These are phyloP conservation scores for Druon quercuslanigerum DNA, from an alignment of 1,140 invertebrate genomes.

Conservation along the genomic window DNA sequence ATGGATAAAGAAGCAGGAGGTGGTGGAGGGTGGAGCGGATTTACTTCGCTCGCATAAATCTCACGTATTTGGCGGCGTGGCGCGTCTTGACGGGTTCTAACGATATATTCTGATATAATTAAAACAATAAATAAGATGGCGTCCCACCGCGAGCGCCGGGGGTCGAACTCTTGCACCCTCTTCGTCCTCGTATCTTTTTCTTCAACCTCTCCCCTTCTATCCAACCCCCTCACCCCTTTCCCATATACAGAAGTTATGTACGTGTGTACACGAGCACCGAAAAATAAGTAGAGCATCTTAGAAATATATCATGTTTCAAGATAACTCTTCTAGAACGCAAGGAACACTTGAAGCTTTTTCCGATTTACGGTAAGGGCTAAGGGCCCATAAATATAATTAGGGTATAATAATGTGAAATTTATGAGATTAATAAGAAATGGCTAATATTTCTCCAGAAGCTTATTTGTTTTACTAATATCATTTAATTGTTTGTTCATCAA, in stretches of 20 bases:
- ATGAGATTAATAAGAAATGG: neutral
- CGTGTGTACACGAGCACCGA: constrained; percentile 42
- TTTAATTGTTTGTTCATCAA: no score
- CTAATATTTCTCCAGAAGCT: no score
- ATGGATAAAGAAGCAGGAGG: constrained; percentile 35
- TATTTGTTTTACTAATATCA: no score
- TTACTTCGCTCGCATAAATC: constrained; percentile 69
- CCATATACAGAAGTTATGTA: constrained; percentile 47
- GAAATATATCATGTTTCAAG: constrained; percentile 55
- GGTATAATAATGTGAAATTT: neutral
- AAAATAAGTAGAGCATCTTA: constrained; percentile 59
- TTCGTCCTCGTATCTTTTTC: constrained; percentile 37
- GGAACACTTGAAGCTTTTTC: constrained; percentile 36
- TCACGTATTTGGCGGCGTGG: constrained; percentile 72
- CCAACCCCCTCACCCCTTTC: constrained; percentile 40
- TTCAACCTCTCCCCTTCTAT: constrained; percentile 25
- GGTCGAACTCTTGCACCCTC: constrained; percentile 65
- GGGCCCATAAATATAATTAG: neutral
- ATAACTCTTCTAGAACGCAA: constrained; percentile 55
- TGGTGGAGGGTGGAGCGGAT: constrained; percentile 38
- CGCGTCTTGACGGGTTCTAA: constrained; percentile 71
- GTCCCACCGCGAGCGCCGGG: constrained; percentile 72
- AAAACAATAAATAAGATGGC: constrained; percentile 77
- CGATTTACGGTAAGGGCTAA: neutral
- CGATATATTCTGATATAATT: constrained; percentile 77